phyloP scores from a whole-genome alignment of 2,113 vertebrate genomes.

The Crotalus horridus region DNA sequence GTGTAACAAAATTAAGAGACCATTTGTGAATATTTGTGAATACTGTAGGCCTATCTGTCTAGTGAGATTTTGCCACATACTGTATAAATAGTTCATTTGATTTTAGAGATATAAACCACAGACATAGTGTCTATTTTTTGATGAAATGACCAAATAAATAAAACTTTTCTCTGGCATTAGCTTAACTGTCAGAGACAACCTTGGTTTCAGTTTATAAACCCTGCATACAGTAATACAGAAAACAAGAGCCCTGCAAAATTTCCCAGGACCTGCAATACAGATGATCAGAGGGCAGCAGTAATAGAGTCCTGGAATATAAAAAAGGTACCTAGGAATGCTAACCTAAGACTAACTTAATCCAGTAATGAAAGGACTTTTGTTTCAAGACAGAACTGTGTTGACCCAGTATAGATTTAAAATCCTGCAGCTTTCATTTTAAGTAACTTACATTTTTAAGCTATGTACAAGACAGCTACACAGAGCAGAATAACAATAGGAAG shows the following conservation, averaged over 20 bases:
- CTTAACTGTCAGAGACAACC: conserved; percentile 62
- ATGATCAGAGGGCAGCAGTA: conserved; percentile 15
- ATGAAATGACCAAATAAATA: conserved; percentile 75
- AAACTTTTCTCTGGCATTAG: conserved; percentile 67
- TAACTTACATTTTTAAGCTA: conserved; percentile 10
- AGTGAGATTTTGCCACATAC: conserved; percentile 48
- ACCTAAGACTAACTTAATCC: conserved; percentile 32
- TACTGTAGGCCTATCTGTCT: conserved; percentile 65
- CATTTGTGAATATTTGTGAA: conserved; percentile 72
- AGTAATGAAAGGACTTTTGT: conserved; percentile 14
- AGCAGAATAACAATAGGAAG: conserved; percentile 28
- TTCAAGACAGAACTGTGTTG: conserved; percentile 3
- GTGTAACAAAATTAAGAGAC: conserved; percentile 73
- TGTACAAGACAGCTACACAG: conserved; percentile 21
- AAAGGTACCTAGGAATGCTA: conserved; percentile 6
- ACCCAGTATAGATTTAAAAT: neutral
- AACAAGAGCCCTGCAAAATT: conserved; percentile 43
- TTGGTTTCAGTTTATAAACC: conserved; percentile 60
- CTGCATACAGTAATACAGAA: conserved; percentile 42
- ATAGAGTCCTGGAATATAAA: conserved; percentile 30
- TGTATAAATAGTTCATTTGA: conserved; percentile 66
- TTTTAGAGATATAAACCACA: conserved; percentile 74
- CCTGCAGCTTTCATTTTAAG: neutral
- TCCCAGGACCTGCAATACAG: conserved; percentile 10
- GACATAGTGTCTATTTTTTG: conserved; percentile 72